Evolutionary conservation across 2,888 invertebrate genomes (phyloP), one percentile per base, ranked within the genome.

Genomic region (Epistrophe grossulariae): DNA sequence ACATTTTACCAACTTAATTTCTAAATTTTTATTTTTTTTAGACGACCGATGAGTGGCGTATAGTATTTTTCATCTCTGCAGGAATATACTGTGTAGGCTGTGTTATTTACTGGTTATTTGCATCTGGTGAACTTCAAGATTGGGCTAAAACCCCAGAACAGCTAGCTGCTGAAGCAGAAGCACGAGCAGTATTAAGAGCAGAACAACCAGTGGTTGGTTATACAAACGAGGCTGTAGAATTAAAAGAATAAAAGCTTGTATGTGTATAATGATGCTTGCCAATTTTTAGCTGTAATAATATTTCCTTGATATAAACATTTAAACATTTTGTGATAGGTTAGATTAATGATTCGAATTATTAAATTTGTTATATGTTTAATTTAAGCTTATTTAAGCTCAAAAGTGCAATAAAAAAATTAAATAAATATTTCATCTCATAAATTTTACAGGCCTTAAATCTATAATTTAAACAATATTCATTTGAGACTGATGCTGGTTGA

Each of bases 21-120:
- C 13, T 19, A 19, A 24, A 17, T 17, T 0, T 62, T 24, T 52
- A n/a, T 15, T 59, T n/a, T 4, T 90, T 91, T n/a, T 94, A 96
- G 95, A 95, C 94, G 4, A 94, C 95, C 24, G 95, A 94, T 19
- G 96, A 98, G 93, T 98, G 98, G 98, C 95, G 96, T 88, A 93
- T 95, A 43, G 97, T 98, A 10, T 98, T 98, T 93, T 97, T 96
- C 93, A 96, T 98, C 90, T 96, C 97, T 0, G 96, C 97, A 89
- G 94, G 94, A 78, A 95, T 98, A 90, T 98, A 98, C 91, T 93
- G 97, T 0, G 88, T 96, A n/a, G 98, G 98, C 0, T 97, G 97
- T 35, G 91, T 97, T 64, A 93, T 98, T n/a, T 98, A 97, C 92
- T 97, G 96, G 76, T 89, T 95, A 1, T 96, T 96, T 91, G 96